Evolutionary conservation across 2,113 vertebrate genomes (phyloP).

Genomic region (Felis chaus): DNA sequence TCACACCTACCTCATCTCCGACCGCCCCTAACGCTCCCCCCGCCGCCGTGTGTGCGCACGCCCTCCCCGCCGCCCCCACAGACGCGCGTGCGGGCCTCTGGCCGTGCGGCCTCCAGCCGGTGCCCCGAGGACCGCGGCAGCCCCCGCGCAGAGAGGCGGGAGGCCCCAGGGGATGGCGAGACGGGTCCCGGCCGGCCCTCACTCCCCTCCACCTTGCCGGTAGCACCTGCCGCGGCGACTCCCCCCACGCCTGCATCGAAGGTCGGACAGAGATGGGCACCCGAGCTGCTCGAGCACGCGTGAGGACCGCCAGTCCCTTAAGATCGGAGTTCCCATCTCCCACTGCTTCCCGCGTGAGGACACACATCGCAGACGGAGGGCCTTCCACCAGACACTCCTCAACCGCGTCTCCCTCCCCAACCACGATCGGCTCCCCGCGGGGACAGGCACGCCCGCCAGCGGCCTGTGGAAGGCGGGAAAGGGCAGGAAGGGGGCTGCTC

Average conservation of each 20-base stretch:
- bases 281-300: rapidly evolving
- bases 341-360: not conserved
- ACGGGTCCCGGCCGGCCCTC: rapidly evolving
- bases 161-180: not conserved
- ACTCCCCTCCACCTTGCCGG: rapidly evolving
- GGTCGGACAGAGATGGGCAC: not conserved
- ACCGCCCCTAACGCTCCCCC: not conserved
- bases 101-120: not conserved
- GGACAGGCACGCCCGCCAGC: rapidly evolving
- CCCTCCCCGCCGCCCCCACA: not conserved
- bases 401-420: rapidly evolving
- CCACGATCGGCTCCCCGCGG: too few species aligned
- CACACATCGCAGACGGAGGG: rapidly evolving
- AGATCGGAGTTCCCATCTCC: rapidly evolving
- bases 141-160: not conserved
- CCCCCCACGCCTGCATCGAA: not conserved
- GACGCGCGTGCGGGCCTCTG: not conserved
- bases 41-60: rapidly evolving
- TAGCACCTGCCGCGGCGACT: rapidly evolving
- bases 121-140: not conserved
- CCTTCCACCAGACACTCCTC: not conserved
- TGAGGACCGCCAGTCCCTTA: rapidly evolving
- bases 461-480: rapidly evolving
- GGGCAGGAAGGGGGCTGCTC: not conserved
- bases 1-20: not conserved